Conservation (phyloP, 2,888 invertebrate species). For the Pachymerium ferrugineum region DNA sequence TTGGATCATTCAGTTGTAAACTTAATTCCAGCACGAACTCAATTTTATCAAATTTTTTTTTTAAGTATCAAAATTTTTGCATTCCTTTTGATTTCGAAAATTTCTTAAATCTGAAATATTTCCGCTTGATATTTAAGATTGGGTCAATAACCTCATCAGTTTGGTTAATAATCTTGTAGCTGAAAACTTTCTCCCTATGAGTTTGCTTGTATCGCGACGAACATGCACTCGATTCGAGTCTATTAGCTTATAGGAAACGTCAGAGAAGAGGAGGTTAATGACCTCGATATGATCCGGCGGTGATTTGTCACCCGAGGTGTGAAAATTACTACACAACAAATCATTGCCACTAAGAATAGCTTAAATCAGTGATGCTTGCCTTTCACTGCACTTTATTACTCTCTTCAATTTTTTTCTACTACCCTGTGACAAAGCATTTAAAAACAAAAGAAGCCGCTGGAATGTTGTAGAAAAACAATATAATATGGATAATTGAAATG, state of each 20-base stretch:
- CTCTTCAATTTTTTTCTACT: too few relatives aligned
- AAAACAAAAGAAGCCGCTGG: background rate
- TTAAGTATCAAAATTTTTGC: too few relatives aligned
- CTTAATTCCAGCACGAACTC: too few relatives aligned
- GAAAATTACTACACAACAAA: constrained; percentile 11
- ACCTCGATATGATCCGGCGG: constrained; percentile 19
- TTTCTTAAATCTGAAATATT: background rate
- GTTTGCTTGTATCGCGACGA: background rate
- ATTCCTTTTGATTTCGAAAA: background rate
- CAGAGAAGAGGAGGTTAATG: constrained; percentile 19
- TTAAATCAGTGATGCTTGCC: background rate
- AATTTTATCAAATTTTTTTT: background rate
- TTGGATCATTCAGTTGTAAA: too few relatives aligned
- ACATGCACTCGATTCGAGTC: constrained; percentile 3
- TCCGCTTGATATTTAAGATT: constrained; percentile 9
- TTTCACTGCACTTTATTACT: background rate
- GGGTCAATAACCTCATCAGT: constrained; percentile 1
- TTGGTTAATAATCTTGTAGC: background rate
- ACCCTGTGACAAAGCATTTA: background rate
- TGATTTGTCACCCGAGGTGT: constrained; percentile 21
- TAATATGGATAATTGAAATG: background rate
- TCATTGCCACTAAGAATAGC: background rate
- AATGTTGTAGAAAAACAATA: background rate
- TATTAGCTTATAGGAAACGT: background rate
- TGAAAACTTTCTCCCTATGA: background rate